Conservation (phyloP, 2,888 invertebrate genomes). For the Lithophane semibrunnea region DNA sequence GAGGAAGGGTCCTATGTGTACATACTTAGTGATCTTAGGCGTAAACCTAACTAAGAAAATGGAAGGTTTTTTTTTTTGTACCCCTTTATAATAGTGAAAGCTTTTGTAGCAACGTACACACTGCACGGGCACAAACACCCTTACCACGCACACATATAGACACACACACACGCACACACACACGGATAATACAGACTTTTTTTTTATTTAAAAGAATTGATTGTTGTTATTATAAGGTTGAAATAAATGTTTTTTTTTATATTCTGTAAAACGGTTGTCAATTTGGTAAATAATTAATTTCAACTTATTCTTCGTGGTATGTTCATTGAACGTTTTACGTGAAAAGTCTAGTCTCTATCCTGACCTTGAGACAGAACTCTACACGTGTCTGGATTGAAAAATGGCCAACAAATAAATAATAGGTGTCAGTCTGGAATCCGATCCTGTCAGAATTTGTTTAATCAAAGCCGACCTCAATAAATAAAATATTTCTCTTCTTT, state of each 20-base stretch:
- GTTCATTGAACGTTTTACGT: not conserved
- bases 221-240: no score
- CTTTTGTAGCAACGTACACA: not conserved
- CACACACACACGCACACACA: no score
- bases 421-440: not conserved
- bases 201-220: no score
- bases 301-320: no score
- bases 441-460: not conserved
- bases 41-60: not conserved
- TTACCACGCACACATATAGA: no score
- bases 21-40: not conserved
- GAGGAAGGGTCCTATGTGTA: no score
- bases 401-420: constrained; percentile 5
- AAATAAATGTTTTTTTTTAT: no score
- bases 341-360: not conserved
- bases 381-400: constrained; percentile 10
- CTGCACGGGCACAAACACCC: no score
- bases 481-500: not conserved
- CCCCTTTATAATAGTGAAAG: not conserved
- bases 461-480: constrained; percentile 8
- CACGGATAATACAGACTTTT: no score
- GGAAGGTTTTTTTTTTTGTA: no score
- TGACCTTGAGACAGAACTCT: not conserved
- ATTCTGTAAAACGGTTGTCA: no score
- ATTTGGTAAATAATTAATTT: no score